A percentile compares a stretch with the other conserved stretches of the same genome.
Evolutionary conservation across 2,888 invertebrate genomes (phyloP).

Genomic region (Azorinus chamasolen): DNA sequence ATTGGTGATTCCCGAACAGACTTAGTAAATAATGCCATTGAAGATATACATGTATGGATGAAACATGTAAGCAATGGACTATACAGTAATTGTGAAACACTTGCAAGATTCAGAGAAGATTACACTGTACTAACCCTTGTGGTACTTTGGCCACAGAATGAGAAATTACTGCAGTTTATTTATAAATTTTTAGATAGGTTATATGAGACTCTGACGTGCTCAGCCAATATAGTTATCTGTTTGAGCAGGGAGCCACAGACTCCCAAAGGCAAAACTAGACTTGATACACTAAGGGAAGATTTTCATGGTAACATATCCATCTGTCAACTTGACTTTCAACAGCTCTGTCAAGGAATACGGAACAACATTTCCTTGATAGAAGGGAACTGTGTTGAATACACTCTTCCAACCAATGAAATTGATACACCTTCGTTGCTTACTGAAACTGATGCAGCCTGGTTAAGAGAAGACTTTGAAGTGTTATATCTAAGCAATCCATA

Average conservation of each 20-base stretch:
- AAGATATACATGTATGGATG: conserved; percentile 23
- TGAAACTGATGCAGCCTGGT: no score
- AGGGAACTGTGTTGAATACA: neutral
- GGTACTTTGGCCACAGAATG: conserved; percentile 58
- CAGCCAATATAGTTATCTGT: conserved; percentile 54
- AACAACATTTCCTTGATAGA: neutral
- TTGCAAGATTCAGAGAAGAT: conserved; percentile 51
- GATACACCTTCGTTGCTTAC: conserved; percentile 8
- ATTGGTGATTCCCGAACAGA: conserved; percentile 45
- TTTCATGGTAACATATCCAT: conserved; percentile 12
- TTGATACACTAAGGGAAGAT: conserved; percentile 14
- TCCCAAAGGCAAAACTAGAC: conserved; percentile 15
- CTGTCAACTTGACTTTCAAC: conserved; percentile 4
- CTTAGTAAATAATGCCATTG: conserved; percentile 22
- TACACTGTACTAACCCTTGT: conserved; percentile 57
- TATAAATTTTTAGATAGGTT: conserved; percentile 35
- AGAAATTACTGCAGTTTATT: conserved; percentile 27
- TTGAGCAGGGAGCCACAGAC: conserved; percentile 8
- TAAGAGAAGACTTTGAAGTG: conserved; percentile 65
- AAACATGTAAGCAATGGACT: conserved; percentile 25
- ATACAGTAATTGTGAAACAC: conserved; percentile 27
- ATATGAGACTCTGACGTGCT: conserved; percentile 13
- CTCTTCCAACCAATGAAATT: neutral
- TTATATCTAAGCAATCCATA: conserved; percentile 57
- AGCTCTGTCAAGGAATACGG: conserved; percentile 24